Base-by-base conservation (phyloP, 2,113 vertebrate genomes). In the Melanerpes aurifrons region DNA sequence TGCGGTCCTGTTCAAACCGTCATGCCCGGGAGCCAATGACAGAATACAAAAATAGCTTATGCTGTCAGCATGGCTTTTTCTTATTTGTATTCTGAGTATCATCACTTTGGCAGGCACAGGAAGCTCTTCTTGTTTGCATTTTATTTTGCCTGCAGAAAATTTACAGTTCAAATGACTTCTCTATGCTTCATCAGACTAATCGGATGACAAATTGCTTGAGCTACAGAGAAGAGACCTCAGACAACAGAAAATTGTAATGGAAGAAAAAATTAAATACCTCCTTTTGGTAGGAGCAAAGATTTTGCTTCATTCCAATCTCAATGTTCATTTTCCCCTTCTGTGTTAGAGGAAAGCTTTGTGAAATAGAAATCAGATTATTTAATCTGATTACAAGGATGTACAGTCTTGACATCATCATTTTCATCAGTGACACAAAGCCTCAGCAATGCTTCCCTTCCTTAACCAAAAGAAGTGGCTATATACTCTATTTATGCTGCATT, bases 41-140 rank as follows among this genome's bases (percentile, higher is more conserved):
- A 79, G 88, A 91, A 91, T 95, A 94, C 96, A 98, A 98, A 98
- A 98, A 98, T 98, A 98, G 97, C 97, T 97, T 96, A 97, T 80
- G 95, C 97, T 98, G 97, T 98, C 97, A 98, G 96, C 96, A 96
- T 96, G 92, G 97, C 95, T 98, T 98, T 97, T 96, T 98, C 96
- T 98, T 97, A 97, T 98, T 98, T 98, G 97, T 98, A 98, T 96
- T 98, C 97, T 92, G 97, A 98, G 96, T 97, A 97, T 97, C 98
- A 98, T 98, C 97, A 98, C 94, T 97, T 97, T 92, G 97, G 98
- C 97, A 97, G 97, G 97, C 92, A 97, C 95, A 97, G 96, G 97
- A 97, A 98, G 96, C 94, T 97, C 96, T 93, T 96, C 96, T 96
- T 97, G 83, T 98, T 98, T 97, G 96, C 97, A 95, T 96, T 97